phyloP scores from a whole-genome alignment of 2,888 invertebrate genomes.

The Cerastoderma edule region DNA sequence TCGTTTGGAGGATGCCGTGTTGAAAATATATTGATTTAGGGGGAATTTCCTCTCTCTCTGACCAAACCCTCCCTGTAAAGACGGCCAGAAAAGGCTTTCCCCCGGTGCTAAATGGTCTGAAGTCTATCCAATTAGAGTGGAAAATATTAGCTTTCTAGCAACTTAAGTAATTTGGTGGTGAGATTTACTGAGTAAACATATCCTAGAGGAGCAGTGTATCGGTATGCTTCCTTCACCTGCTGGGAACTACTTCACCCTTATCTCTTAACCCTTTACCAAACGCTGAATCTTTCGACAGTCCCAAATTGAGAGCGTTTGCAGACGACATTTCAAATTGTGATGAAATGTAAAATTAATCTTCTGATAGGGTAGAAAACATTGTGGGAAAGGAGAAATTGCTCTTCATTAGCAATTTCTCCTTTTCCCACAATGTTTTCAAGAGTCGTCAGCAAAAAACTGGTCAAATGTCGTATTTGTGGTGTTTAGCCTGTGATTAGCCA shows the following conservation, averaged over 20 bases:
- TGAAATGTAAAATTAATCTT: too few relatives aligned
- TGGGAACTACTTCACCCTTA: constrained; percentile 35
- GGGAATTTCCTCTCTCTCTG: constrained; percentile 10
- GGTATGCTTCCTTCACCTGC: constrained; percentile 56
- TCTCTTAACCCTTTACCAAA: too few relatives aligned
- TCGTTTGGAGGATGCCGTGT: not conserved
- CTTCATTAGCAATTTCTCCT: too few relatives aligned
- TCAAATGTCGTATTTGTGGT: too few relatives aligned
- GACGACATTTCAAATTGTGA: too few relatives aligned
- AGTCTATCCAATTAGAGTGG: constrained; percentile 51
- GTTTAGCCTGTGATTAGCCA: too few relatives aligned
- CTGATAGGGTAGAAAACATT: too few relatives aligned
- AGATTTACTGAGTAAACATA: constrained; percentile 55
- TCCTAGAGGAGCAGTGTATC: constrained; percentile 39
- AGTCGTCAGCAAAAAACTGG: too few relatives aligned
- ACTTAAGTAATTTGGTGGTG: constrained; percentile 37
- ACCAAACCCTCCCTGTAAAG: constrained; percentile 9
- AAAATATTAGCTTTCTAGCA: constrained; percentile 50
- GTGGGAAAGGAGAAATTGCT: too few relatives aligned
- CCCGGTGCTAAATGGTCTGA: constrained; percentile 19
- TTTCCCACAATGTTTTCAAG: too few relatives aligned
- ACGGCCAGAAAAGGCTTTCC: constrained; percentile 7
- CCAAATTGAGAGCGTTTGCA: too few relatives aligned
- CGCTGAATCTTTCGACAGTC: too few relatives aligned
- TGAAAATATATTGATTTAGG: constrained; percentile 17